A percentile compares a stretch with the other conserved stretches of the same genome.
Conservation (phyloP, 2,888 invertebrate genomes). For the Diogma glabrata region DNA sequence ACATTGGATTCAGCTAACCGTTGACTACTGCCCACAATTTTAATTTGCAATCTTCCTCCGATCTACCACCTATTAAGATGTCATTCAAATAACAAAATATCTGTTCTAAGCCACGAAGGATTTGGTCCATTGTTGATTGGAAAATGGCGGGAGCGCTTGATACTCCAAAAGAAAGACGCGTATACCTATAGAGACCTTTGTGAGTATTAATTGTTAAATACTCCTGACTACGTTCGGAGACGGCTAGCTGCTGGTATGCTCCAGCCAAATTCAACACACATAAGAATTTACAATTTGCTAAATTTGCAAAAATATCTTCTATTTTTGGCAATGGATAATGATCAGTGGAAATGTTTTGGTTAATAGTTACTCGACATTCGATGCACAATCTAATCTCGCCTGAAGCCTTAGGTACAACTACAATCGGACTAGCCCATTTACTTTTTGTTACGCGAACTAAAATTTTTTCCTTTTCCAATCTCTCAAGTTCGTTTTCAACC, state of each 20-base stretch:
- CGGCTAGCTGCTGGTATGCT: no score
- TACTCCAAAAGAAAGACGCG: no score
- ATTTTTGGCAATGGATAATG: neutral
- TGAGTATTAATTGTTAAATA: no score
- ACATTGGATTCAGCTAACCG: no score
- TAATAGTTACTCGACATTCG: neutral
- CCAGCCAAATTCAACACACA: neutral
- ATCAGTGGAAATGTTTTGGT: neutral
- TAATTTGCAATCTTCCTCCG: neutral
- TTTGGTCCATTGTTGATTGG: neutral
- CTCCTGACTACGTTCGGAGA: neutral
- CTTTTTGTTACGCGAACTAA: neutral
- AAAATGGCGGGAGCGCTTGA: no score
- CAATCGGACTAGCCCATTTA: neutral
- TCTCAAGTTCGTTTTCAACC: neutral
- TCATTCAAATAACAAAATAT: neutral
- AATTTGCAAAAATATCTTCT: neutral
- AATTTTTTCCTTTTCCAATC: neutral
- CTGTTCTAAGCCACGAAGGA: neutral
- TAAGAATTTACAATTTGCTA: neutral
- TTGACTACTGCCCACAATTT: no score
- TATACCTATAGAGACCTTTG: no score
- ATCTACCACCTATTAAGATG: neutral
- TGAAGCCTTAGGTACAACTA: neutral
- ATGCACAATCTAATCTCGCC: neutral